Base-by-base conservation (phyloP, 1,140 invertebrate species). In the Vollenhovia emeryi region DNA sequence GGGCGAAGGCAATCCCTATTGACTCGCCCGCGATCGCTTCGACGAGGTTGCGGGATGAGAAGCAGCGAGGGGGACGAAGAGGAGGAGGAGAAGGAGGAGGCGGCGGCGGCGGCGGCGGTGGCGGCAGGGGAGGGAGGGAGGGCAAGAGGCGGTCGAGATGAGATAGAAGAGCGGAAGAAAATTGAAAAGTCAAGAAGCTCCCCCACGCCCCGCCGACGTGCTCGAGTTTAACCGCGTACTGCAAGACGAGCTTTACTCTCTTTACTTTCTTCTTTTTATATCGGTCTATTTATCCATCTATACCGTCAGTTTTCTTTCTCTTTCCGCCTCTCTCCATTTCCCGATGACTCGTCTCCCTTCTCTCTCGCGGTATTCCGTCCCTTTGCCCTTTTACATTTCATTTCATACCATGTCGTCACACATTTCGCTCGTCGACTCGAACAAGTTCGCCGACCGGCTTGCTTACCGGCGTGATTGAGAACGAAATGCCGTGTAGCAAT, bases 181-280 rank as follows among this genome's bases (percentile, higher is more conserved):
- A 91, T 91, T 90, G 90, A 91, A 91, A 91, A 91, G 88, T 91
- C 89, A 91, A 91, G 86, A 91, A 85, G 84, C 74, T 55, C 1
- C 50, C 59, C 50, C 69, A 27, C 64, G 6, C 3, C 50, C 36
- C 21, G 5, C 21, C 85, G 68, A 64, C 76, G 45, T 69, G 48
- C 69, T 87, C 71, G 55, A 90, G 85, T 90, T 87, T 73, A 89
- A 90, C 89, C 86, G 84, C 85, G 86, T 83, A 88, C 68, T 84
- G 79, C 80, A 79, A 86, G 76, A 48, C 60, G 84, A 84, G 74
- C 84, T 85, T 87, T 80, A 60, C 59, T 59, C 66, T 71, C 52
- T 82, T 30, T 50, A 36, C 60, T 33, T 43, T 15, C 66, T 82
- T 79, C 62, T 68, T 82, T 82, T 82, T 82, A 82, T 73, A 82